Evolutionary conservation across 2,113 vertebrate species (phyloP), one percentile per base, ranked within the genome.

Genomic region (Pycnonotus jocosus): DNA sequence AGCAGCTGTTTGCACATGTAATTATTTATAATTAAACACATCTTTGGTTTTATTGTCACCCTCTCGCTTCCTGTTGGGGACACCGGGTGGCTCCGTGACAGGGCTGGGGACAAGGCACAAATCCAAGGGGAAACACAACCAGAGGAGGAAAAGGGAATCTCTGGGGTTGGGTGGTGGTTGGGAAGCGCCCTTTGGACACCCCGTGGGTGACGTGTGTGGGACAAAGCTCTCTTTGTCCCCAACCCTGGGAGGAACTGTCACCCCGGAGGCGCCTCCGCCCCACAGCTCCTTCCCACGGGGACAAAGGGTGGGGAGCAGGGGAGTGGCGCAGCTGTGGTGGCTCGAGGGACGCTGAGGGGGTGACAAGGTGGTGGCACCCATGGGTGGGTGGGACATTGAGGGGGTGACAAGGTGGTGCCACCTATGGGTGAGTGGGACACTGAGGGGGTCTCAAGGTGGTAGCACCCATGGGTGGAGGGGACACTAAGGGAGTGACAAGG

Each of bases 31-130:
- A 70, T 30, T 40, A 81, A 81, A 69, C 0, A 0, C 4, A 8
- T 11, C 7, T 4, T n/a, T 9, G 2, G 4, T 18, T n/a, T 48
- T 7, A 5, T 28, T 5, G 23, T 23, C 65, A 22, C 23, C 15
- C 1, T 13, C 10, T 8, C 3, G 0, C 7, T 48, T 48, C 64
- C 23, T 14, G 23, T 0, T 27, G 53, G 53, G 78, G 14, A 33
- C 28, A 28, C 2, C 1, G 8, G 23, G n/a, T 18, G n/a, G 12
- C 33, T 44, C 5, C 10, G 0, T 12, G 50, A 22, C 14, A 4
- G 17, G 13, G 27, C 5, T 15, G 42, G 17, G 10, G 21, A 19
- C 50, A 19, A 37, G 33, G 3, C 6, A 33, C 21, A 45, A 25
- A 37, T 15, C 33, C 10, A 1, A 31, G 31, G 48, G 50, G 16